Percentiles rank a stretch among this genome's conserved stretches.
Evolutionary conservation across 2,888 invertebrate genomes (phyloP).

Genomic region (Zygogramma bicolorata): DNA sequence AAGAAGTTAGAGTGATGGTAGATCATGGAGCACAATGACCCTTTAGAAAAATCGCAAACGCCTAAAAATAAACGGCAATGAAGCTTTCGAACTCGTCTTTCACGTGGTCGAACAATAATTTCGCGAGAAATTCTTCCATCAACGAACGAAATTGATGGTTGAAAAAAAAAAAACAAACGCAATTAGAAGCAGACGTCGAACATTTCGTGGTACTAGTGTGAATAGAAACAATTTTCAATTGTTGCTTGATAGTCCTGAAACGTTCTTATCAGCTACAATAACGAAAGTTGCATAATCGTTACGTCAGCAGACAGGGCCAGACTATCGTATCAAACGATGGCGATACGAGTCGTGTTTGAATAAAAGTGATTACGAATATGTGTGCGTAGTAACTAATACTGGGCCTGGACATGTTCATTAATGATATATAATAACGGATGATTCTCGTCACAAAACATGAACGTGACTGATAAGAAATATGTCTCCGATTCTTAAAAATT

Average conservation of each 20-base stretch:
- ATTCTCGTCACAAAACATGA: too few species aligned
- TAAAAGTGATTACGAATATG: too few species aligned
- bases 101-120: neutral
- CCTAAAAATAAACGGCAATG: neutral
- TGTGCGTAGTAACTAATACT: too few species aligned
- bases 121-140: neutral
- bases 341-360: too few species aligned
- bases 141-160: neutral
- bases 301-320: too few species aligned
- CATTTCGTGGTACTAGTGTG: neutral
- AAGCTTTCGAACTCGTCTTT: neutral
- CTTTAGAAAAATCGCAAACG: neutral
- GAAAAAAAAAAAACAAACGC: neutral
- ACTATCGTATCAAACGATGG: too few species aligned
- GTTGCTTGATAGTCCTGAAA: neutral
- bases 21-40: neutral
- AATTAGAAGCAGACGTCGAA: neutral
- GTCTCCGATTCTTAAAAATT: too few species aligned
- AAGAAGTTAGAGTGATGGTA: neutral
- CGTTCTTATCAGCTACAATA: neutral
- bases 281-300: neutral
- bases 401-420: too few species aligned
- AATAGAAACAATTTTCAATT: neutral
- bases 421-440: too few species aligned
- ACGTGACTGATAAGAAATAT: too few species aligned